Evolutionary conservation across 2,113 vertebrate species (phyloP).

Genomic region (Cynocephalus volans): DNA sequence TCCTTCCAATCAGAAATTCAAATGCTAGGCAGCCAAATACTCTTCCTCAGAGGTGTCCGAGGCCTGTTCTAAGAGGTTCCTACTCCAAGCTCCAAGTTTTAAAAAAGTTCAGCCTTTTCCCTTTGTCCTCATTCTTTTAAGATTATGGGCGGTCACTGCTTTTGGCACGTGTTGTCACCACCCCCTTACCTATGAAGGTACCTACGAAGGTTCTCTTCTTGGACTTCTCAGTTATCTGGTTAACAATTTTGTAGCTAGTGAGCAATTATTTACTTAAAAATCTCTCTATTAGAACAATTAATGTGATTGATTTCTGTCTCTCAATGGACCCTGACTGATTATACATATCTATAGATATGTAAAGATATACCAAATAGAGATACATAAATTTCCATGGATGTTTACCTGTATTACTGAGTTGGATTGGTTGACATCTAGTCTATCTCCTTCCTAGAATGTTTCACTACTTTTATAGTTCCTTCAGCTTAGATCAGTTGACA

Average conservation of each 20-base stretch:
- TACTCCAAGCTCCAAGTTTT: neutral
- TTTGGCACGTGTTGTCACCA: neutral
- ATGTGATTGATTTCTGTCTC: neutral
- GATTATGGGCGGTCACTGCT: neutral
- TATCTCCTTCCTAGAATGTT: neutral
- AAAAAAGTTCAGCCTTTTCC: neutral
- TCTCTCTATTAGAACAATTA: neutral
- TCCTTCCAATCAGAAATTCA: neutral
- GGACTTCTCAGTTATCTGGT: neutral
- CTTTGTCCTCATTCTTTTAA: neutral
- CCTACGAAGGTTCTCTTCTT: neutral
- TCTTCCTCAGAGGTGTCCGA: neutral
- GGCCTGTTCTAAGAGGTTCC: neutral
- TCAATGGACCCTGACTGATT: neutral
- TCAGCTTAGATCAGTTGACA: neutral
- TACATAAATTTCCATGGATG: neutral
- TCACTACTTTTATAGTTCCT: neutral
- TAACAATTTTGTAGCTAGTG: neutral
- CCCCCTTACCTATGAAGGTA: too few species aligned
- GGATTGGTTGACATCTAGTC: neutral
- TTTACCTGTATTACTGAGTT: neutral
- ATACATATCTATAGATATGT: neutral
- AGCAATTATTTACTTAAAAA: neutral
- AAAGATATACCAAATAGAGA: neutral
- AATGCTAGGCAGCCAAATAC: neutral